phyloP scores from a whole-genome alignment of 2,888 invertebrate genomes.

The Adineta ricciae region DNA sequence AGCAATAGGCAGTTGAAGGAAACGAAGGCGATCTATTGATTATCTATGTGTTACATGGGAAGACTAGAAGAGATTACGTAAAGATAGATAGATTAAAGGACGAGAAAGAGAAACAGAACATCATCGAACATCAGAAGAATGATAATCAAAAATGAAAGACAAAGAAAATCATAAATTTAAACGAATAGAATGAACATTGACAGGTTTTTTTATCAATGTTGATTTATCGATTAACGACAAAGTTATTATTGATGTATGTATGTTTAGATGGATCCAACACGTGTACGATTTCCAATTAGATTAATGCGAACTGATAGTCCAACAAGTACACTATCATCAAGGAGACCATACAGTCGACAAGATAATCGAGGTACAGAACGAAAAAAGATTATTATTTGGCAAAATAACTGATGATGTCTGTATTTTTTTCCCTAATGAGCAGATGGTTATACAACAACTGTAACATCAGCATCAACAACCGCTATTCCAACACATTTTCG shows the following conservation, averaged over 20 bases:
- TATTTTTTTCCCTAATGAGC: not conserved
- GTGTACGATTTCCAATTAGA: not conserved
- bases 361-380: not conserved
- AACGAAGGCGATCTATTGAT: not conserved
- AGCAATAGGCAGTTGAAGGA: not conserved
- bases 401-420: not conserved
- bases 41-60: not conserved
- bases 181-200: not conserved
- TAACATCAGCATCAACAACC: not conserved
- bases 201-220: not conserved
- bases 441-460: not conserved
- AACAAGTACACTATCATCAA: conserved; percentile 17
- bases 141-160: not conserved
- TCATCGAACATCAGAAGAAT: not conserved
- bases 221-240: not conserved
- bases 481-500: not conserved
- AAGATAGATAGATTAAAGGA: too few relatives aligned
- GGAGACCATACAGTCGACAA: conserved; percentile 5
- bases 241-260: not conserved
- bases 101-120: not conserved
- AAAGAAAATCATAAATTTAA: not conserved
- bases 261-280: conserved; percentile 13
- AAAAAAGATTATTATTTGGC: not conserved
- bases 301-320: not conserved
- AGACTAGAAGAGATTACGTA: not conserved